Base-by-base conservation (phyloP, 1,140 invertebrate species). In the Pogonomyrmex barbatus region DNA sequence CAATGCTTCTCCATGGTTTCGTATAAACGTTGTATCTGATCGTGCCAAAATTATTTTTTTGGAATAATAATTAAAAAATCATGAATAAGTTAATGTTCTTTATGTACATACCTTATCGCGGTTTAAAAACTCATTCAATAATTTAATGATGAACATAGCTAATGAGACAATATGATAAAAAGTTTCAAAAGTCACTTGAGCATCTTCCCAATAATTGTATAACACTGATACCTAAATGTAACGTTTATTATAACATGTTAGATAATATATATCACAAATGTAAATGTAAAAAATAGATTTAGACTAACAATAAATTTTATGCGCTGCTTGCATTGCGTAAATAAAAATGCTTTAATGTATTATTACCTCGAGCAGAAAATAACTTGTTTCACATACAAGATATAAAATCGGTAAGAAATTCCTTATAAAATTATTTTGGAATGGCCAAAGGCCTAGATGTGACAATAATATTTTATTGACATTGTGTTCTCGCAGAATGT, bases 381-480 rank as follows among this genome's bases (percentile, higher is more conserved):
- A 76, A 60, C 73, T 76, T 17, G 45, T 60, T 33, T 24, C 24
- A 24, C 24, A 60, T 39, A n/a, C 45, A 12, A 76, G 6, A 4
- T 10, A 76, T 14, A 58, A 30, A 12, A 45, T 76, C 12, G 52
- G 73, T 12, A 76, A 60, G 4, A 45, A 42, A 30, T 6, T 33
- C 24, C 54, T 76, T n/a, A 24, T 39, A 5, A 58, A 54, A 17
- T 45, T 56, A 39, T 24, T 73, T 56, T 73, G 70, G 14, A 56
- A 73, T 14, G 70, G 70, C 70, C 70, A 73, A 9, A 76, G 6
- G 4, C 73, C 73, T 14, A 76, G 30, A 39, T 9, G 10, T 5
- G 73, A 60, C 39, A 76, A 45, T 45, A 76, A 60, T 76, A 76
- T 76, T 36, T 45, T 42, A 58, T 76, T 76, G 12, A 45, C 6